Percentiles rank a stretch among this genome's conserved stretches.
Evolutionary conservation across 2,888 invertebrate genomes (phyloP).

Genomic region (Cosmia trapezina): DNA sequence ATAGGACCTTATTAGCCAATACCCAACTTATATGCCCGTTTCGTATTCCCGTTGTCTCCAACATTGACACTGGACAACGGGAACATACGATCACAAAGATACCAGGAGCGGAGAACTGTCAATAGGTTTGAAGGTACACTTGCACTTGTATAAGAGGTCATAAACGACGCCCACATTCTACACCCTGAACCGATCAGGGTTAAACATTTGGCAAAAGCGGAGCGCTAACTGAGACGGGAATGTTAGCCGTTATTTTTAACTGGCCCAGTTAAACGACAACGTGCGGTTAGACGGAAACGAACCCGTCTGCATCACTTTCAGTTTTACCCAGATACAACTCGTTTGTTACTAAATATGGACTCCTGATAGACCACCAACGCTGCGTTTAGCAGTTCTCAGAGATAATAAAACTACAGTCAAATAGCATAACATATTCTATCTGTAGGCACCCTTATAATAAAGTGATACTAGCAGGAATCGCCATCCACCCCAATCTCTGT

Average conservation of each 20-base stretch:
- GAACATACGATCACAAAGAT: not conserved
- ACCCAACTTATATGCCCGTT: not conserved
- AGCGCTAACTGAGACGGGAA: slow-evolving; percentile 63
- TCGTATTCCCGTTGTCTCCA: not conserved
- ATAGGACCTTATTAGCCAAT: not conserved
- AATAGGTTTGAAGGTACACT: slow-evolving; percentile 3
- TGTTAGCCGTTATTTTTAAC: slow-evolving; percentile 84
- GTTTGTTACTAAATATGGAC: slow-evolving; percentile 15
- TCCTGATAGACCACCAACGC: slow-evolving; percentile 14
- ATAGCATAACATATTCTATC: not conserved
- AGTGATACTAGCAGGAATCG: too few relatives aligned
- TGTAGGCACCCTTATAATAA: too few relatives aligned
- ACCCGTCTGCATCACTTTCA: slow-evolving; percentile 59
- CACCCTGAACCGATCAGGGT: slow-evolving; percentile 70
- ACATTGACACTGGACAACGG: not conserved
- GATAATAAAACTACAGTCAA: not conserved
- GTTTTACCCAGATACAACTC: slow-evolving; percentile 45
- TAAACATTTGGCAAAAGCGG: slow-evolving; percentile 73
- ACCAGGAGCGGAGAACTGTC: slow-evolving; percentile 26
- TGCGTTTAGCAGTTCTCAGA: not conserved
- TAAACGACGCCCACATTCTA: slow-evolving; percentile 45
- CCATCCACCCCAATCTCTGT: too few relatives aligned
- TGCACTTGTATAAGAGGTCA: slow-evolving; percentile 27
- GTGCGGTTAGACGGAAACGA: slow-evolving; percentile 76
- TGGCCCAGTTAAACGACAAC: slow-evolving; percentile 81